Evolutionary conservation across 2,888 invertebrate genomes (phyloP).

Genomic region (Meta bourneti): DNA sequence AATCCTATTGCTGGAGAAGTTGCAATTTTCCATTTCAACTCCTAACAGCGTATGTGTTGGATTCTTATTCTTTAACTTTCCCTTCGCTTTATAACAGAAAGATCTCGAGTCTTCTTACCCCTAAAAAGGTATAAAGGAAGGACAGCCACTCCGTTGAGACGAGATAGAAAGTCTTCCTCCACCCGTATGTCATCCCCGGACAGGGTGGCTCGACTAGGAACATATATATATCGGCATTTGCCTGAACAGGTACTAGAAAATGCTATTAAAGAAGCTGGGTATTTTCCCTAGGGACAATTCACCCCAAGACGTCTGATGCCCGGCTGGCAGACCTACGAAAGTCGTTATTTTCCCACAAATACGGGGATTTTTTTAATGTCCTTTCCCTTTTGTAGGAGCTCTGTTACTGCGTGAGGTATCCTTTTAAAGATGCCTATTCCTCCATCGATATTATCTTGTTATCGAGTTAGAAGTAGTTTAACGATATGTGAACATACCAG

Average conservation of each 20-base stretch:
- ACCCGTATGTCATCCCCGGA: not conserved
- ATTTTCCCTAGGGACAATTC: constrained; percentile 21
- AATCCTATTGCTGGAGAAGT: too few relatives aligned
- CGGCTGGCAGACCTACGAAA: not conserved
- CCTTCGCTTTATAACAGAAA: not conserved
- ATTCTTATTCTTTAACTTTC: too few relatives aligned
- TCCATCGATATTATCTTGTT: not conserved
- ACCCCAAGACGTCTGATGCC: not conserved
- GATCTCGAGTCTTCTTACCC: not conserved
- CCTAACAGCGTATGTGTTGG: too few relatives aligned
- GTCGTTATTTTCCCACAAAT: constrained; percentile 23
- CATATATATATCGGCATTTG: constrained; percentile 54
- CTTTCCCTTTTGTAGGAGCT: not conserved
- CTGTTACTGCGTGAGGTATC: not conserved
- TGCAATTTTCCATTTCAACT: too few relatives aligned
- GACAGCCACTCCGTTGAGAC: too few relatives aligned
- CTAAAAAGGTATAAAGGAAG: too few relatives aligned
- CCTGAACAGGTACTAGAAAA: constrained; percentile 53
- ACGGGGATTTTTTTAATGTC: not conserved
- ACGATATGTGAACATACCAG: too few relatives aligned
- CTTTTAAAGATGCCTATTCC: not conserved
- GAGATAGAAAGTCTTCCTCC: not conserved
- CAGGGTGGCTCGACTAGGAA: constrained; percentile 20
- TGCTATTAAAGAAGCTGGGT: constrained; percentile 40
- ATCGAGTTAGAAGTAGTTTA: not conserved